These are phyloP conservation scores for Anguilla obscura DNA, from an alignment of 2,797 vertebrate genomes.

Conservation along the genomic window DNA sequence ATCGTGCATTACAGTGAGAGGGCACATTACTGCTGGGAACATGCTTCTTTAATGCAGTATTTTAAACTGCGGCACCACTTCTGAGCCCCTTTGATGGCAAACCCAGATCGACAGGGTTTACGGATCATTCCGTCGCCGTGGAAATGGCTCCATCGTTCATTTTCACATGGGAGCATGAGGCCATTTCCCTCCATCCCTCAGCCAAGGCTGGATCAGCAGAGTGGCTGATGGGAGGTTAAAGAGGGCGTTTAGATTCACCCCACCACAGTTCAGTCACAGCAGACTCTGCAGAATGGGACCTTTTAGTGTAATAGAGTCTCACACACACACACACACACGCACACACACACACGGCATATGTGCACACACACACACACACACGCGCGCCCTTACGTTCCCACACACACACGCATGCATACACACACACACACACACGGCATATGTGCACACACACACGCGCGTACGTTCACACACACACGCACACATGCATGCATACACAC, in stretches of 20 bases:
- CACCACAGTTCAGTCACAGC: background rate
- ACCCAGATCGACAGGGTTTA: background rate
- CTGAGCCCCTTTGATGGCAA: background rate
- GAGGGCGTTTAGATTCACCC: background rate
- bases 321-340: background rate
- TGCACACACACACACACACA: background rate
- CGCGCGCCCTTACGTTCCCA: background rate
- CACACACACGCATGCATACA: background rate
- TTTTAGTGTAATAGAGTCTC: background rate
- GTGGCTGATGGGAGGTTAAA: background rate
- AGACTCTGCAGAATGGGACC: background rate
- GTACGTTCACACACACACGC: background rate
- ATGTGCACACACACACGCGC: background rate
- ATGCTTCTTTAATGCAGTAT: background rate
- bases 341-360: too few relatives aligned
- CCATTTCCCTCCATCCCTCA: background rate
- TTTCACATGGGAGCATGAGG: background rate
- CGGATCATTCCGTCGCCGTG: background rate
- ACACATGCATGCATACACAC: background rate
- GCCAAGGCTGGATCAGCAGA: background rate
- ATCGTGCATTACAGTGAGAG: background rate
- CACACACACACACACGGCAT: background rate
- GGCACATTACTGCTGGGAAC: background rate
- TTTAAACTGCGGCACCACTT: background rate
- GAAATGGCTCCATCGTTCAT: slow-evolving; percentile 1